Conservation (phyloP, 2,797 vertebrate species). For the Myotis planiceps region DNA sequence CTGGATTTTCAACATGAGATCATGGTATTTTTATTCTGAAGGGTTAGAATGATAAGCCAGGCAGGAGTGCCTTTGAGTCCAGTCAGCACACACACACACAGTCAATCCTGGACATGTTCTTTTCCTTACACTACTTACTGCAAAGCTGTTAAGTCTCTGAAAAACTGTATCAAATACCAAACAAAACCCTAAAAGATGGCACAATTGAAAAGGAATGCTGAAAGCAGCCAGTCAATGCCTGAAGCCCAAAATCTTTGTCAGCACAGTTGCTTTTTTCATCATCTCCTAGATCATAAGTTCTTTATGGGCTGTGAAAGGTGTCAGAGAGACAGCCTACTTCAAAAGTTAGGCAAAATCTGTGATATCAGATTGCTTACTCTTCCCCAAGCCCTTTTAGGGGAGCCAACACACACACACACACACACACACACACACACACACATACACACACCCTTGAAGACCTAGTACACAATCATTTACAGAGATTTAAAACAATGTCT, state of each 20-base stretch:
- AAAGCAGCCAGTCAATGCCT: conserved; percentile 31
- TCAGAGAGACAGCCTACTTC: conserved; percentile 46
- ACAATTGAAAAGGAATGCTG: conserved; percentile 38
- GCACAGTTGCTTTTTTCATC: conserved; percentile 42
- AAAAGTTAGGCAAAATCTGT: not conserved
- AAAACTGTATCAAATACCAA: conserved; percentile 53
- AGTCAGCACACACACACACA: conserved; percentile 21
- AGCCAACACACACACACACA: not conserved
- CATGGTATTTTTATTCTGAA: conserved; percentile 19
- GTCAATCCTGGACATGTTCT: not conserved
- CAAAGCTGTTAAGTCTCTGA: conserved; percentile 54
- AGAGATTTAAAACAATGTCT: conserved; percentile 46
- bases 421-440: not conserved
- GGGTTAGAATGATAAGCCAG: conserved; percentile 57
- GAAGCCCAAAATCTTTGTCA: conserved; percentile 43
- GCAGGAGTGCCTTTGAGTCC: conserved; percentile 13
- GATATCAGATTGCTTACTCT: conserved; percentile 39
- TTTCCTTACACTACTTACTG: conserved; percentile 35
- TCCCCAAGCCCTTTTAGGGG: not conserved
- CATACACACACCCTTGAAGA: conserved; percentile 26
- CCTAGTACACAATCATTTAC: conserved; percentile 49
- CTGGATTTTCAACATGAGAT: not conserved
- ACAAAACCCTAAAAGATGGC: conserved; percentile 58
- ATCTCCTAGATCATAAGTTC: not conserved
- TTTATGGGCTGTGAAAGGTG: conserved; percentile 23